Evolutionary conservation across 2,888 invertebrate species (phyloP), one percentile per base, ranked within the genome.

Genomic region (Carterocephalus palaemon): DNA sequence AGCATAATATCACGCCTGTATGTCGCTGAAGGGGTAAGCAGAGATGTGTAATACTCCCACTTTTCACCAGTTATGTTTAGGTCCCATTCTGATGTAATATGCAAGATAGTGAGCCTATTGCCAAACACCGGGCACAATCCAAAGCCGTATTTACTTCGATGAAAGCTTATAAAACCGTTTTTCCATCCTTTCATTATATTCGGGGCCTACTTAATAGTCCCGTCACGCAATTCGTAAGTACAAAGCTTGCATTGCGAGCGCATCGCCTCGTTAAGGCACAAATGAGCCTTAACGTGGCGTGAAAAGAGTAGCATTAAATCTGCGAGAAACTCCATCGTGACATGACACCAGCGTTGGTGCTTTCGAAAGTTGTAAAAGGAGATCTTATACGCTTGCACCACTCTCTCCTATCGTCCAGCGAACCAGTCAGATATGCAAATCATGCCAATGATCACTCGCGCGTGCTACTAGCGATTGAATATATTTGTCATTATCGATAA

Each of bases 331-430:
- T 36, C 46, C 42, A 48, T 47, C 40, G 47, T 48, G 47, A 49
- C 49, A 51, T 50, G 54, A 55, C 48, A 56, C 51, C 52, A 46
- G 46, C 45, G 39, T 41, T 50, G 22, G 9, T 51, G 50, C 60
- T 54, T 57, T 57, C 56, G 56, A 59, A 56, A 53, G 54, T 54
- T 49, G 51, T 53, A 53, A 49, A 49, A 53, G 47, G 53, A 49
- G 46, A 52, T 48, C 54, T 53, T 33, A 29, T 46, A 54, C 54
- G n/a, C n/a, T 47, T 33, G 32, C 47, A 54, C 54, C 56, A 54
- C 59, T 52, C 56, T 51, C 50, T 47, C 55, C 28, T 49, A 51
- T 49, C 51, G 51, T 40, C 38, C 38, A 46, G 16, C 37, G 40
- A 57, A 59, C 59, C 51, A 53, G 59, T 57, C 54, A 34, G 46